phyloP scores from a whole-genome alignment of 2,113 vertebrate genomes.

The Pipra filicauda region DNA sequence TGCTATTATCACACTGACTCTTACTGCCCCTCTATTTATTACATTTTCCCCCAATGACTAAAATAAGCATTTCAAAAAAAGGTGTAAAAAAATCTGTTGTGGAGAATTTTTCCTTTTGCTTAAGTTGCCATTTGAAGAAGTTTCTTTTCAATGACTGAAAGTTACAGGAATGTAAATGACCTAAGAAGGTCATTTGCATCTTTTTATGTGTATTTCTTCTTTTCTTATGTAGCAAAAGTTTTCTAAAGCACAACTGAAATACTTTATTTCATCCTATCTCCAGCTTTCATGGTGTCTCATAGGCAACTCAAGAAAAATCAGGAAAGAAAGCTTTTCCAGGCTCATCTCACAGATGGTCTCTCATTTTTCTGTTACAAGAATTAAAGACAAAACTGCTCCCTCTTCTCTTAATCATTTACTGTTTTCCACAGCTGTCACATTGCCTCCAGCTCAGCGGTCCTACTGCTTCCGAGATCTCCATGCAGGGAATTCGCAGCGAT shows the following conservation, averaged over 20 bases:
- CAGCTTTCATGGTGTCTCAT: not conserved
- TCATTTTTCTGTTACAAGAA: not conserved
- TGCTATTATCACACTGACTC: not conserved
- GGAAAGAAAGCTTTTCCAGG: not conserved
- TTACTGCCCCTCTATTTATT: not conserved
- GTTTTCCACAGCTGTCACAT: not conserved
- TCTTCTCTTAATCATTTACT: not conserved
- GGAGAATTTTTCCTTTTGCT: not conserved
- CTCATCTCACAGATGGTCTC: not conserved
- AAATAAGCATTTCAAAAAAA: not conserved
- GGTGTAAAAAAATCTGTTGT: not conserved
- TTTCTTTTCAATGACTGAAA: not conserved
- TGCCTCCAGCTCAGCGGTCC: not conserved
- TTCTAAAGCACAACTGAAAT: not conserved
- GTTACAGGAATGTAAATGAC: not conserved
- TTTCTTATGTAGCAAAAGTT: not conserved
- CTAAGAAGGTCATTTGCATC: not conserved
- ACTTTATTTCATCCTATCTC: not conserved
- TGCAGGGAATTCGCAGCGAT: fast-evolving
- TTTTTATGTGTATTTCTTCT: not conserved
- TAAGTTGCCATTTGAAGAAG: not conserved
- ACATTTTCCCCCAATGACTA: not conserved
- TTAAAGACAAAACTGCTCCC: not conserved
- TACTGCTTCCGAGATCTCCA: not conserved
- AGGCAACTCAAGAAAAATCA: not conserved